phyloP scores from a whole-genome alignment of 2,113 vertebrate genomes.

The Laticauda laticaudata region DNA sequence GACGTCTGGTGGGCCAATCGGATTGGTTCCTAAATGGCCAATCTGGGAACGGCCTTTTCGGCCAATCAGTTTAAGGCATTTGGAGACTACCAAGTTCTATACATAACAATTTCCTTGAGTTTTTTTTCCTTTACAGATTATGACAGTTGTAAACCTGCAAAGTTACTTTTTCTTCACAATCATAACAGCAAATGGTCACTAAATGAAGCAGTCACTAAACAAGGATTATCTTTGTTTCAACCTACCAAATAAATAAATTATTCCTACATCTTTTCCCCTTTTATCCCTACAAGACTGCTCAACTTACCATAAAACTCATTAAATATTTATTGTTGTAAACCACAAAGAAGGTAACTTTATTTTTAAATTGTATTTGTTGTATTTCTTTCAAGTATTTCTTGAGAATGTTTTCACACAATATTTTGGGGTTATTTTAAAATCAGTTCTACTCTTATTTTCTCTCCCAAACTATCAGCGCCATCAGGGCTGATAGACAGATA shows the following conservation, averaged over 20 bases:
- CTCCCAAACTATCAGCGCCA: not conserved
- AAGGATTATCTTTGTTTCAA: not conserved
- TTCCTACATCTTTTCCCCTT: not conserved
- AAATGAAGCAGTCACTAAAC: not conserved
- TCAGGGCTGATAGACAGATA: not conserved
- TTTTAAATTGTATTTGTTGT: not conserved
- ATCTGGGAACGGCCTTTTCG: no score
- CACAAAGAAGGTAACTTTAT: not conserved
- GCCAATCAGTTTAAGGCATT: no score
- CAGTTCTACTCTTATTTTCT: not conserved
- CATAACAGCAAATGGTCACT: not conserved
- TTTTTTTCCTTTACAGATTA: not conserved
- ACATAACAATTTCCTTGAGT: not conserved
- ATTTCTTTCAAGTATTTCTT: not conserved
- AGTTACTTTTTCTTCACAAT: not conserved
- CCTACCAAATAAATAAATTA: not conserved
- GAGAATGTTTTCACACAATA: not conserved
- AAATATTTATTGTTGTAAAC: not conserved
- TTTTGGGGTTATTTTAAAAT: not conserved
- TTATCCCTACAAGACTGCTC: not conserved
- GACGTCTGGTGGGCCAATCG: no score
- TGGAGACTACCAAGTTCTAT: no score
- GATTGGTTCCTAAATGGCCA: no score
- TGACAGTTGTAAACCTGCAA: not conserved
- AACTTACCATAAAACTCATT: not conserved